phyloP scores from a whole-genome alignment of 2,113 vertebrate genomes.

The Dicaeum eximium region DNA sequence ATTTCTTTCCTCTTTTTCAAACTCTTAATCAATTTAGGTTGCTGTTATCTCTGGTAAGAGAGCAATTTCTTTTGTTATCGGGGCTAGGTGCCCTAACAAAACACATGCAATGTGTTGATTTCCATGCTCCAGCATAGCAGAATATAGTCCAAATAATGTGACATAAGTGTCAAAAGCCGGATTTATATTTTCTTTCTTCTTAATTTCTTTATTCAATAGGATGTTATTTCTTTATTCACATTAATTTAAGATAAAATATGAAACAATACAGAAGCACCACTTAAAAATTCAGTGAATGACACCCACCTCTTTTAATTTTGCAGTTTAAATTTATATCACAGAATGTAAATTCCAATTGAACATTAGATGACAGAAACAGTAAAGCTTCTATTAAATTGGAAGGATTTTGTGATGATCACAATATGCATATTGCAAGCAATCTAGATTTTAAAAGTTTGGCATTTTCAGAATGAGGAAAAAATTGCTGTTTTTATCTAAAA shows the following conservation, averaged over 20 bases:
- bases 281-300: neutral
- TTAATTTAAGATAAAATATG: neutral
- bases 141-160: neutral
- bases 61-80: neutral
- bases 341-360: neutral
- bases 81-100: neutral
- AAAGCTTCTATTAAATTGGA: neutral
- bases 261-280: neutral
- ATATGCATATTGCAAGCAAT: neutral
- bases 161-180: neutral
- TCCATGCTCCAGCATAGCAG: neutral
- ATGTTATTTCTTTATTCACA: neutral
- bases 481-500: neutral
- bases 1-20: neutral
- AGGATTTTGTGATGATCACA: neutral
- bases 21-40: neutral
- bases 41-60: neutral
- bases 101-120: neutral
- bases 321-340: neutral
- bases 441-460: neutral
- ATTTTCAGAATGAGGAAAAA: neutral
- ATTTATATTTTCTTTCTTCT: neutral
- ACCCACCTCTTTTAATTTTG: neutral
- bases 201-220: neutral
- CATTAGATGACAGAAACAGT: neutral